Base-by-base conservation (phyloP, 2,113 vertebrate species). In the Brienomyrus brachyistius region DNA sequence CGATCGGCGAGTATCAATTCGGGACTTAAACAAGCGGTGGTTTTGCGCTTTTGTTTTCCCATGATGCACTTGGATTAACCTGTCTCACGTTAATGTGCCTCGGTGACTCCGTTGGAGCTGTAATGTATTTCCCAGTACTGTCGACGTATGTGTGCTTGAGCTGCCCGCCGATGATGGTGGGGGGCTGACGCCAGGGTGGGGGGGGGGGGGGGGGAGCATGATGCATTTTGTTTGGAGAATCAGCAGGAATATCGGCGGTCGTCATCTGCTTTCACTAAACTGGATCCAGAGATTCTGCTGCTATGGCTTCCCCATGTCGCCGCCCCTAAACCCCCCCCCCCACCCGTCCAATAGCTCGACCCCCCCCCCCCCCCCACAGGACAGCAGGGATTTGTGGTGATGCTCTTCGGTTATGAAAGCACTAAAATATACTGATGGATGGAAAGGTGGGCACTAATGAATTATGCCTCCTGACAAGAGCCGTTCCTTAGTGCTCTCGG, bases 361-460 rank as follows among this genome's bases (percentile, higher is more conserved):
- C 27, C 23, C 31, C 10, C 27, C 31, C 21, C 11, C 27, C 23
- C 31, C 10, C 27, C 31, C 21, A 21, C n/a, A 17, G 19, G 8
- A 27, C 48, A 48, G n/a, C 8, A 15, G 86, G 52, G 21, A 70
- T 89, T 74, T 89, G 47, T 47, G 21, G 85, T 89, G 80, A 47
- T 90, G 77, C 88, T 54, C 52, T 51, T 43, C n/a, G 82, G 82
- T 45, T 23, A 84, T 62, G 80, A 85, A 50, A 85, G 82, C 80
- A 31, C 27, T 66, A 47, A 90, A 86, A 86, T 45, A 56, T 11
- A 59, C 59, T 70, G 80, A 90, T 90, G 80, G 82, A 89, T 13
- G 43, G 88, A 51, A 70, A 40, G 59, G 23, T 45, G 35, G 77
- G 47, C 77, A n/a, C 27, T 90, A 84, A 90, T 86, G 87, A 90